phyloP scores from a whole-genome alignment of 2,113 vertebrate genomes.

The Pan troglodytes region NHGRI_mPanTro3-v2.1_pri NC_072402.2:157843001-157843500 shows the following conservation, averaged over 20 bases:
- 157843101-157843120: neutral
- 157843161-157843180: neutral
- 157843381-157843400: neutral
- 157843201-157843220: no score
- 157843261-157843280: neutral
- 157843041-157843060: neutral
- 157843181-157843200: neutral
- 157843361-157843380: neutral
- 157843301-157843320: neutral
- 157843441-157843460: neutral
- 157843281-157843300: neutral
- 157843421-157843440: neutral
- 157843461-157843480: neutral
- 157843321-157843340: neutral
- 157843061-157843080: no score
- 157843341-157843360: neutral
- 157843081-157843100: neutral
- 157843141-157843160: neutral
- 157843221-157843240: neutral
- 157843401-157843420: neutral
- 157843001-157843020: neutral
- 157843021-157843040: neutral
- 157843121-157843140: neutral
- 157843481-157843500: neutral
- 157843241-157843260: neutral